These are phyloP conservation scores for Sinhomidia bicolor DNA, from an alignment of 2,888 invertebrate species.

Conservation along the genomic window DNA sequence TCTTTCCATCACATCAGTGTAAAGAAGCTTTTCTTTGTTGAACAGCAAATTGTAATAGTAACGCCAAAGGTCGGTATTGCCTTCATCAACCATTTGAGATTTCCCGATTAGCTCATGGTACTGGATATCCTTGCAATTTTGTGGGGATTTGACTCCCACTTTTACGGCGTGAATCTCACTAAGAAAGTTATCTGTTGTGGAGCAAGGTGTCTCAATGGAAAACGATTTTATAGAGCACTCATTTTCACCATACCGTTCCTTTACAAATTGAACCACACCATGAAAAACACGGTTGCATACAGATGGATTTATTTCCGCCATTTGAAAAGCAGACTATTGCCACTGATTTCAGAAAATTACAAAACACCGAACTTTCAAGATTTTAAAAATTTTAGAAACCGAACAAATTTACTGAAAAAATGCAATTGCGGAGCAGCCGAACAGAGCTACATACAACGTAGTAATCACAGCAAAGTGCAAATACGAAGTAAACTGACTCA, in stretches of 20 bases:
- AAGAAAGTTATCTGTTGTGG: slow-evolving; percentile 75
- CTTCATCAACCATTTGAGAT: slow-evolving; percentile 64
- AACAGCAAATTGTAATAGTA: slow-evolving; percentile 77
- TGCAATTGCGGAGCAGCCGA: no score
- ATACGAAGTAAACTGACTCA: no score
- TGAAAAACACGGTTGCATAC: slow-evolving; percentile 65
- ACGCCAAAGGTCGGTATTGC: slow-evolving; percentile 53
- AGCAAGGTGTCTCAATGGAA: slow-evolving; percentile 68
- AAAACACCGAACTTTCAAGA: neutral
- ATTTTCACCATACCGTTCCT: slow-evolving; percentile 49
- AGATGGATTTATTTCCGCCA: slow-evolving; percentile 32
- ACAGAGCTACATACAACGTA: no score
- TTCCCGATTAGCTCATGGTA: slow-evolving; percentile 54
- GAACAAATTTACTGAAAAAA: no score
- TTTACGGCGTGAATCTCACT: slow-evolving; percentile 74
- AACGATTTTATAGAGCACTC: slow-evolving; percentile 68
- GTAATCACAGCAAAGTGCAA: no score
- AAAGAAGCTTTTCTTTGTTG: slow-evolving; percentile 76
- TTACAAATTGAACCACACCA: slow-evolving; percentile 66
- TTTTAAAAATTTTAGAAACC: no score
- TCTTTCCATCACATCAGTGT: slow-evolving; percentile 71
- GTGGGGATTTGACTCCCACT: slow-evolving; percentile 1
- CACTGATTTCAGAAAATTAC: neutral
- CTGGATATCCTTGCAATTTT: neutral
- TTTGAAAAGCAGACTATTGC: neutral